These are phyloP conservation scores for Bombus balteatus DNA, from an alignment of 1,140 invertebrate species.

Conservation along the genomic window DNA sequence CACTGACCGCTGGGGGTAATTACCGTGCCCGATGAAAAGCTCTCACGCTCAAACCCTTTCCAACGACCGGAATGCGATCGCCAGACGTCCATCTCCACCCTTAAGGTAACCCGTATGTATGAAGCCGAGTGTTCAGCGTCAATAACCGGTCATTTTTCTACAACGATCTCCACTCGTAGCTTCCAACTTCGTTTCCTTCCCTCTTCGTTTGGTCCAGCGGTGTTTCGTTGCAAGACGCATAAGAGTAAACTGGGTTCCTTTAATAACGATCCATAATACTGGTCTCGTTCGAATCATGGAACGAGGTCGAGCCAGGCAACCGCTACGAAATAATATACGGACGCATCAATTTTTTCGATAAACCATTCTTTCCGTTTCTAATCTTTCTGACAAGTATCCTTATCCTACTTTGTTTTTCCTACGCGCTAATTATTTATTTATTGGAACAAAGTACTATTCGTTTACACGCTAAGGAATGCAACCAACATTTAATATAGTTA, in stretches of 20 bases:
- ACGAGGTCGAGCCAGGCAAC: constrained; percentile 75
- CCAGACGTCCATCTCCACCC: constrained; percentile 36
- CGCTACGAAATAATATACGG: constrained; percentile 13
- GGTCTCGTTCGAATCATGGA: constrained; percentile 58
- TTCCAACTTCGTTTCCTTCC: constrained; percentile 48
- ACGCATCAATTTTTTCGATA: constrained; percentile 62
- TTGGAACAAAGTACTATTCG: too few species aligned
- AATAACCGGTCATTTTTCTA: constrained; percentile 78
- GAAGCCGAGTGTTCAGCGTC: constrained; percentile 27
- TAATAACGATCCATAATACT: neutral
- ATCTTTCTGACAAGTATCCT: neutral
- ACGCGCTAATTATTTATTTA: too few species aligned
- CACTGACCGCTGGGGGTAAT: constrained; percentile 79
- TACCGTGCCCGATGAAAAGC: constrained; percentile 76
- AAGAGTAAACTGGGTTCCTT: constrained; percentile 46
- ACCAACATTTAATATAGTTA: neutral
- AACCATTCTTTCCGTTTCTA: too few species aligned
- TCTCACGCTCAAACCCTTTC: constrained; percentile 77
- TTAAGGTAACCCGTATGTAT: constrained; percentile 30
- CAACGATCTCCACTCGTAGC: constrained; percentile 68
- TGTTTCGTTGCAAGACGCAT: constrained; percentile 42
- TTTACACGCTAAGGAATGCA: too few species aligned
- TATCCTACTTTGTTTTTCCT: too few species aligned
- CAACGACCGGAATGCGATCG: constrained; percentile 37
- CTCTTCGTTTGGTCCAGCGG: constrained; percentile 27